phyloP scores from a whole-genome alignment of 2,888 invertebrate species.

The Brachycybe producta region DNA sequence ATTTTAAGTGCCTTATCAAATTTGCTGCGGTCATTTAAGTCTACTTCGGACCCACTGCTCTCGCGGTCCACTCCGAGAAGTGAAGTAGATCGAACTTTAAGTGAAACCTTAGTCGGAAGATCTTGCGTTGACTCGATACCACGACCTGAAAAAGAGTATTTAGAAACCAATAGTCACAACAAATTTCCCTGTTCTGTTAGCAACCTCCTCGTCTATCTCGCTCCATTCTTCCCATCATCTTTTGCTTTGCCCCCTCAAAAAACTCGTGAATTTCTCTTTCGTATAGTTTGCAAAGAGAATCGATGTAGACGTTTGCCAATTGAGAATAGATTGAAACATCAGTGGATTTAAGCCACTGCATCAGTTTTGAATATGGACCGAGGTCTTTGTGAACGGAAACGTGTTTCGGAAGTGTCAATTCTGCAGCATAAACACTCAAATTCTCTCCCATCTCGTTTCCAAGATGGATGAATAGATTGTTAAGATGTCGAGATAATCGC shows the following conservation, averaged over 20 bases:
- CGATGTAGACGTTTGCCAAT: constrained; percentile 65
- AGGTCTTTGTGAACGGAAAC: constrained; percentile 71
- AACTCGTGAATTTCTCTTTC: constrained; percentile 69
- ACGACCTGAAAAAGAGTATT: constrained; percentile 10
- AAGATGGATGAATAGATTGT: constrained; percentile 88
- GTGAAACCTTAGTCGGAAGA: constrained; percentile 17
- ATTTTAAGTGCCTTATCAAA: constrained; percentile 35
- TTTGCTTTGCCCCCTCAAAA: constrained; percentile 57
- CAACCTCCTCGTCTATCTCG: constrained; percentile 11
- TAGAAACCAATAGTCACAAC: not conserved
- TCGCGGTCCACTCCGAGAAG: constrained; percentile 48
- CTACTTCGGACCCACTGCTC: constrained; percentile 49
- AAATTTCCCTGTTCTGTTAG: not conserved
- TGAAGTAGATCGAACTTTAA: constrained; percentile 19
- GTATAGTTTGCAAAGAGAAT: constrained; percentile 71
- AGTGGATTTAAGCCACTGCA: constrained; percentile 82
- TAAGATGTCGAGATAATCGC: constrained; percentile 74
- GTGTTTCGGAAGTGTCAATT: constrained; percentile 58
- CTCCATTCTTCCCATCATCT: constrained; percentile 29
- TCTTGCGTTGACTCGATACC: constrained; percentile 21
- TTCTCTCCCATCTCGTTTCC: constrained; percentile 60
- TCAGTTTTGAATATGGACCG: constrained; percentile 71
- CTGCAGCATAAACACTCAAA: constrained; percentile 35
- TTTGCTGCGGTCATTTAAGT: constrained; percentile 39
- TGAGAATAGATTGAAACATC: constrained; percentile 69